Evolutionary conservation across 2,113 vertebrate species (phyloP).

Genomic region (Larimichthys crocea): DNA sequence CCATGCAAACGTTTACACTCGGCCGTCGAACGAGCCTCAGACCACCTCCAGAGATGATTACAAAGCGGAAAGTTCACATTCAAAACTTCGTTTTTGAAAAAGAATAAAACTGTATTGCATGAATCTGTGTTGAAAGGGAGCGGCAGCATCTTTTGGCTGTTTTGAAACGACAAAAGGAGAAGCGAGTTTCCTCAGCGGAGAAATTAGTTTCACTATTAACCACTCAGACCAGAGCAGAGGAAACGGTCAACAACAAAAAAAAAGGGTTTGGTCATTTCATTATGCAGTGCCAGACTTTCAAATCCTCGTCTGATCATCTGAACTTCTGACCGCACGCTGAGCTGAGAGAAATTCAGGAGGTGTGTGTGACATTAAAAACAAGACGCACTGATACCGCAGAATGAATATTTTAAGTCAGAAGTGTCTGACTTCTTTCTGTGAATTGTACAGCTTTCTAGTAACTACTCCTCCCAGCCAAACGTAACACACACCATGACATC

Average conservation of each 20-base stretch:
- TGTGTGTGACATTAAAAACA: neutral
- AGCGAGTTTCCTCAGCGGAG: conserved; percentile 40
- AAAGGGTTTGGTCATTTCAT: too few species aligned
- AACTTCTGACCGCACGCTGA: neutral
- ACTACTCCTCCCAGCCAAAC: too few species aligned
- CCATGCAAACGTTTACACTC: neutral
- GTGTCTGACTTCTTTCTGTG: neutral
- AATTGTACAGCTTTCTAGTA: neutral
- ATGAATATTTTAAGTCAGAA: neutral
- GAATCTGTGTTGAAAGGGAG: conserved; percentile 12
- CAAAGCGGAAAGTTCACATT: neutral
- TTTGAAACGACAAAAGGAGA: conserved; percentile 46
- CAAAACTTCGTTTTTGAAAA: neutral
- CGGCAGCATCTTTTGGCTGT: neutral
- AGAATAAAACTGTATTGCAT: neutral
- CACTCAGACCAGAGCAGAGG: neutral
- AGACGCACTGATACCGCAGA: neutral
- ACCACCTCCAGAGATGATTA: neutral
- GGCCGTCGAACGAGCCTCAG: conserved; percentile 14
- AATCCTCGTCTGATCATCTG: neutral
- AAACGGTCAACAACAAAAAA: neutral
- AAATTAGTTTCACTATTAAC: conserved; percentile 35
- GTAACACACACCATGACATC: too few species aligned
- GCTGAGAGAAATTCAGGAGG: neutral
- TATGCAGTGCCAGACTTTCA: neutral